Evolutionary conservation across 1,140 invertebrate species (phyloP).

Genomic region (Drusus annulatus): DNA sequence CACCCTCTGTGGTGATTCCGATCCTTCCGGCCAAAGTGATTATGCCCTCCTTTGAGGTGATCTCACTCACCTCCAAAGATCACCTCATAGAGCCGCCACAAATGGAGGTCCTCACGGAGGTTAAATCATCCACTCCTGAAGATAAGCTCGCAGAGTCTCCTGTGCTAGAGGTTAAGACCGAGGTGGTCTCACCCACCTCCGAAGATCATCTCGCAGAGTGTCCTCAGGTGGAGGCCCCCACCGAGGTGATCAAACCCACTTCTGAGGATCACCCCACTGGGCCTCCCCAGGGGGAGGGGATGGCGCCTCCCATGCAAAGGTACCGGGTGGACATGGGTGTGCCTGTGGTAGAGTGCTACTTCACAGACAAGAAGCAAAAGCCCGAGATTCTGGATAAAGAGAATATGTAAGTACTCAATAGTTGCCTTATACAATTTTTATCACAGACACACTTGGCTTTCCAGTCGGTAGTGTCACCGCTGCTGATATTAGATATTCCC

Average conservation of each 20-base stretch:
- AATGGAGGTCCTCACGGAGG: too few species aligned
- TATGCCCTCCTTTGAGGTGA: too few species aligned
- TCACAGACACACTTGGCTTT: too few species aligned
- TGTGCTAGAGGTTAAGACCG: neutral
- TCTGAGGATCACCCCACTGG: neutral
- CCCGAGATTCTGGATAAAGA: slow-evolving; percentile 23
- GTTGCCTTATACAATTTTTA: neutral
- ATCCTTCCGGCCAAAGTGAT: neutral
- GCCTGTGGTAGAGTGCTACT: slow-evolving; percentile 2
- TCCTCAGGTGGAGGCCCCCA: neutral
- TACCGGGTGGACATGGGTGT: neutral
- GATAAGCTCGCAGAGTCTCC: neutral
- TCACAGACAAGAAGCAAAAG: slow-evolving; percentile 28
- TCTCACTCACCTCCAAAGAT: neutral
- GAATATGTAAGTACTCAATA: slow-evolving; percentile 9
- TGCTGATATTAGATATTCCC: too few species aligned
- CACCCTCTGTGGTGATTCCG: neutral
- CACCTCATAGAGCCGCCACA: neutral
- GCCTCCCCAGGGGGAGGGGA: neutral
- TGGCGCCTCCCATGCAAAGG: neutral
- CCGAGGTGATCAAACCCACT: neutral
- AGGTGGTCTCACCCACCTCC: neutral
- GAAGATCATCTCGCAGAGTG: neutral
- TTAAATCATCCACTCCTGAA: too few species aligned
- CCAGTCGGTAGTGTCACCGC: too few species aligned